Percentiles rank a stretch among this genome's conserved stretches.
Evolutionary conservation across 2,888 invertebrate species (phyloP).

Genomic region (Tineola bisselliella): DNA sequence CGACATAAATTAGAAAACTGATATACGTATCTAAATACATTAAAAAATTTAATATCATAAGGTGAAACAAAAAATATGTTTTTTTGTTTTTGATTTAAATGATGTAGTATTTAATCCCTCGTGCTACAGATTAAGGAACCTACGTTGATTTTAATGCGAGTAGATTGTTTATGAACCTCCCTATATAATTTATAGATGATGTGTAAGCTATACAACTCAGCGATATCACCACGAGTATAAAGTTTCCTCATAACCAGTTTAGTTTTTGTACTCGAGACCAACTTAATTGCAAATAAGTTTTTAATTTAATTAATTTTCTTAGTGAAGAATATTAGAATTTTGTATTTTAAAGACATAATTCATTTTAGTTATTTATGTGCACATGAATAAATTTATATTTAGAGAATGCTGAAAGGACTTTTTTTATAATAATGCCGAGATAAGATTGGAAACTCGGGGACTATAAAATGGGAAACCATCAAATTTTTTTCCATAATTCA

Average conservation of each 20-base stretch:
- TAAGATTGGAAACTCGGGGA: not conserved
- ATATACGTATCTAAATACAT: slow-evolving; percentile 31
- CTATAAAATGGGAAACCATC: not conserved
- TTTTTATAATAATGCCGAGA: not conserved
- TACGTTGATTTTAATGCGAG: slow-evolving; percentile 34
- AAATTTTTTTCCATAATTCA: slow-evolving; percentile 15
- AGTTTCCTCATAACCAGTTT: slow-evolving; percentile 21
- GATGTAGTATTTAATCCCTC: slow-evolving; percentile 14
- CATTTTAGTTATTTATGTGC: too few relatives aligned
- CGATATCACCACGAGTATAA: slow-evolving; percentile 26
- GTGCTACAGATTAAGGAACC: slow-evolving; percentile 28
- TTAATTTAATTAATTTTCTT: too few relatives aligned
- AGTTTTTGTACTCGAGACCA: not conserved
- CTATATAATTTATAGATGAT: slow-evolving; percentile 36
- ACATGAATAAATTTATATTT: too few relatives aligned
- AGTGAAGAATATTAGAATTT: too few relatives aligned
- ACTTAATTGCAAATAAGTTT: too few relatives aligned
- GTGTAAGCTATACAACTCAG: slow-evolving; percentile 22
- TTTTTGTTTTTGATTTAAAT: slow-evolving; percentile 14
- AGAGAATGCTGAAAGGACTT: too few relatives aligned
- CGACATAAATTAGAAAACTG: slow-evolving; percentile 47
- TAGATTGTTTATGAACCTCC: slow-evolving; percentile 44
- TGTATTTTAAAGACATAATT: too few relatives aligned
- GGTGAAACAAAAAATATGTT: slow-evolving; percentile 44
- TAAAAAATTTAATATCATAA: slow-evolving; percentile 44